Evolutionary conservation across 1,140 invertebrate genomes (phyloP).

Genomic region (Drosophila pachea): DNA sequence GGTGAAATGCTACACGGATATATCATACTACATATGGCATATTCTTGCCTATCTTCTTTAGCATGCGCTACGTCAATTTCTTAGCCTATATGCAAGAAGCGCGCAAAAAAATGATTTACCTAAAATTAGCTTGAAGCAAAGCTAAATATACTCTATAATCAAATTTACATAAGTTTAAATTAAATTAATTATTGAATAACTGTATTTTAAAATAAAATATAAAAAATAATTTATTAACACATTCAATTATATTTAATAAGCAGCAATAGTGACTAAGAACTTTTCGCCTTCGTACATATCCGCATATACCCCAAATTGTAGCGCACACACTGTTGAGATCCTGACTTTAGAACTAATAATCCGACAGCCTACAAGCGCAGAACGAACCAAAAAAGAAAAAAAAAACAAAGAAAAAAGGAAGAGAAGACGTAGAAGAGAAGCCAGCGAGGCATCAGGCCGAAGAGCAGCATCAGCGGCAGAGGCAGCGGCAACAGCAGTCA

Average conservation of each 20-base stretch:
- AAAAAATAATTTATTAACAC: not conserved
- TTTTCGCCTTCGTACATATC: not conserved
- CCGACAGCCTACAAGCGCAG: slow-evolving; percentile 74
- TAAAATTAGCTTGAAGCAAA: not conserved
- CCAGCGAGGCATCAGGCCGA: slow-evolving; percentile 43
- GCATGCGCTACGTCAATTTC: slow-evolving; percentile 4
- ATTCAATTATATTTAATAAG: not conserved
- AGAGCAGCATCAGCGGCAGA: slow-evolving; percentile 33
- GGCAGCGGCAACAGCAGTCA: slow-evolving; percentile 42
- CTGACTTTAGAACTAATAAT: slow-evolving; percentile 78
- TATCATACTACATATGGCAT: slow-evolving; percentile 25
- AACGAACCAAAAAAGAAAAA: slow-evolving; percentile 46
- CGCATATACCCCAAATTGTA: slow-evolving; percentile 49
- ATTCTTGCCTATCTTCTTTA: slow-evolving; percentile 5
- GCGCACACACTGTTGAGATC: slow-evolving; percentile 56
- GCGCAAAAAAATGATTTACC: not conserved
- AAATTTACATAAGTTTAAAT: not conserved
- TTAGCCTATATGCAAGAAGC: not conserved
- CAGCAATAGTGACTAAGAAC: not conserved
- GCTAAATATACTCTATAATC: not conserved
- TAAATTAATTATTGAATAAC: not conserved
- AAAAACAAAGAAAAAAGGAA: slow-evolving; percentile 10
- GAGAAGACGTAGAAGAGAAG: slow-evolving; percentile 64
- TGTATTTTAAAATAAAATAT: not conserved
- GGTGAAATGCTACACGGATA: not conserved